phyloP scores from a whole-genome alignment of 2,797 vertebrate genomes.

The Myiotriccus ornatus region DNA sequence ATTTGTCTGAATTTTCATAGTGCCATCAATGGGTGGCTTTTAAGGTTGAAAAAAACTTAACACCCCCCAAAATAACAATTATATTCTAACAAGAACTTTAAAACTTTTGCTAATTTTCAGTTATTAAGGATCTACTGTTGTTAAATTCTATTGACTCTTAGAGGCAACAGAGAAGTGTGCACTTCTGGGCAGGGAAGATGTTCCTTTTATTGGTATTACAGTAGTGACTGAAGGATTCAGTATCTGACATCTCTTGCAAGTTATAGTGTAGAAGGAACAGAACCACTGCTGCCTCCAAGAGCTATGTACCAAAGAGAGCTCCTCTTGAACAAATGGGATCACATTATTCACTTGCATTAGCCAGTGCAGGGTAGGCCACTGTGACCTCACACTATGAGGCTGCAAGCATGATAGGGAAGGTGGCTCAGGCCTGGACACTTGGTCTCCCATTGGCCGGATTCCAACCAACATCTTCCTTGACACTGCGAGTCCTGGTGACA shows the following conservation, averaged over 20 bases:
- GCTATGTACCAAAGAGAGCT: neutral
- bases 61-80: neutral
- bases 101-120: neutral
- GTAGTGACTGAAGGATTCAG: neutral
- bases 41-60: neutral
- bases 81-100: neutral
- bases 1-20: neutral
- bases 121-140: neutral
- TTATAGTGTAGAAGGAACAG: neutral
- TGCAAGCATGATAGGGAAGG: conserved; percentile 35
- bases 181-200: neutral
- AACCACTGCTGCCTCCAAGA: neutral
- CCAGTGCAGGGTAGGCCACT: conserved; percentile 23
- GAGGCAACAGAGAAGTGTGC: neutral
- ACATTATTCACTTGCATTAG: neutral
- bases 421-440: conserved; percentile 45
- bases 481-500: conserved; percentile 55
- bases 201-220: neutral
- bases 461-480: conserved; percentile 58
- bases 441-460: conserved; percentile 13
- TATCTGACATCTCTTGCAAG: neutral
- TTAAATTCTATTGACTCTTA: neutral
- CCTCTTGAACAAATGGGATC: neutral
- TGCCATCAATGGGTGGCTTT: neutral
- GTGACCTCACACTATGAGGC: conserved; percentile 44